Base-by-base conservation (phyloP, 2,888 invertebrate species). In the Cotesia congregata region DNA sequence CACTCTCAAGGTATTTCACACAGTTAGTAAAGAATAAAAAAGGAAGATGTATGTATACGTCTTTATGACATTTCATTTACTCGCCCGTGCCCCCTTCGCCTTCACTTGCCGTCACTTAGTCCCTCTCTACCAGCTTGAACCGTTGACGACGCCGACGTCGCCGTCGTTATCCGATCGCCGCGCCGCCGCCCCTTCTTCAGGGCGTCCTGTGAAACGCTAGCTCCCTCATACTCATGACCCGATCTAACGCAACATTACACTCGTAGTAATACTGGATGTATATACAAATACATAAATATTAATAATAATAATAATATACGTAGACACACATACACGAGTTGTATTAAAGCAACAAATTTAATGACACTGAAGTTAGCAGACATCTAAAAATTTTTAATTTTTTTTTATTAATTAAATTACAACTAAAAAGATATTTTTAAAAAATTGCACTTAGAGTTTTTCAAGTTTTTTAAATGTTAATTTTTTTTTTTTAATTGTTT, bases 11-110 rank as follows among this genome's bases (percentile, higher is more conserved):
- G 59, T 67, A 74, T 71, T 64, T 61, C 61, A 38, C 67, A 67
- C 71, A 38, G 17, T 75, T 62, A 74, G 70, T 65, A 68, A 41
- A 73, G 70, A 70, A 69, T 69, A 72, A 67, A 60, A 69, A 74
- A 70, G 65, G 73, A 71, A 74, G 72, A 70, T 75, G 74, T 72
- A 67, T 70, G 76, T 77, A 70, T 79, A 81, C 78, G 78, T 82
- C 50, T 82, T 82, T 79, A 82, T 80, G 80, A 80, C 81, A 80
- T 80, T 82, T 81, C 80, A 79, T 80, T 78, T 80, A 77, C 79
- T 77, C 59, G 40, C 40, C 41, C 73, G 17, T 70, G 62, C 69
- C 72, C 67, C 70, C 75, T 78, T 70, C 67, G 76, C 65, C 70
- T 70, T 40, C 70, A 74, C 65, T 30, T 30, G 30, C 77, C 67